Evolutionary conservation across 2,888 invertebrate species (phyloP), one percentile per base, ranked within the genome.

Genomic region (Tenthredo amoena): DNA sequence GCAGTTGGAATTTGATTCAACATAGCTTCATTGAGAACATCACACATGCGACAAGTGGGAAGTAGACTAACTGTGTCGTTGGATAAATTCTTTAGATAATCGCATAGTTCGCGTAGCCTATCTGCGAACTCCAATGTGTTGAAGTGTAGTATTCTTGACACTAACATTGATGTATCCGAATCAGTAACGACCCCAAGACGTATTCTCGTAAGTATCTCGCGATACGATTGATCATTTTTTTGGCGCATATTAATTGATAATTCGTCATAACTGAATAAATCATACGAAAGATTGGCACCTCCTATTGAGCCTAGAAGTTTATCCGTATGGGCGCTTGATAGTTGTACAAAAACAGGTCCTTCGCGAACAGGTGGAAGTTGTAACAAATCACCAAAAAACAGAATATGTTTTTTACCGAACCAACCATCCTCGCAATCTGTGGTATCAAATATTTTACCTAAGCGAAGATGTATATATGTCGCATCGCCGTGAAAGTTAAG

Each of bases 241-340:
- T 89, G 89, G 85, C 90, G 87, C 88, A 91, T 90, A 85, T 91
- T 90, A 34, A 90, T 90, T 50, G 87, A 87, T 72, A 91, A 89
- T 88, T 91, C 90, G 50, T 89, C 90, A 76, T 91, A 92, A 7
- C 62, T 26, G 85, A 92, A 91, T 76, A 90, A 88, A 65, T 87
- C 86, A 65, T 4, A 65, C 90, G 90, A 91, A n/a, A 92, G 74
- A 87, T 90, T 86, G 26, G 87, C 86, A 12, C 82, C 85, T 82
- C 87, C 87, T 12, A 90, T 85, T 21, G 89, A 87, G 26, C 88
- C 88, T 71, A 90, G 55, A 37, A 87, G 88, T 85, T 91, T 90
- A 37, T 87, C 10, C 1, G 47, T 6, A 47, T 26, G 79, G 58
- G 77, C 84, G 7, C 86, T 85, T 4, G 88, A 85, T 68, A 92